phyloP scores from a whole-genome alignment of 2,888 invertebrate species.

The Pseudoips prasinana region DNA sequence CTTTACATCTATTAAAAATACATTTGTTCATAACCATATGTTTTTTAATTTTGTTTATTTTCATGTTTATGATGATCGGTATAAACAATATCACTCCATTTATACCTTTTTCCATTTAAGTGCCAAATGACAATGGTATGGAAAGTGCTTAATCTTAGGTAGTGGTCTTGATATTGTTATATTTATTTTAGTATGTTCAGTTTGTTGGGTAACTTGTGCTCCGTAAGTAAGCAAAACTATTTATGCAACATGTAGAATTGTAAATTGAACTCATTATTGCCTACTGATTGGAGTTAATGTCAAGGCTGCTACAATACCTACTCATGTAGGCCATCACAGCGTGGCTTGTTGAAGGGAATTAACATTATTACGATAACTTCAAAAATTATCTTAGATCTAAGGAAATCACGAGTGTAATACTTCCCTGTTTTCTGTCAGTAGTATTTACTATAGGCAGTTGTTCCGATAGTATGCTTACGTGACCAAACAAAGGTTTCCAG shows the following conservation, averaged over 20 bases:
- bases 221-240: not conserved
- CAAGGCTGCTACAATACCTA: not conserved
- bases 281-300: too few species aligned
- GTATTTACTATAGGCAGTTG: slow-evolving; percentile 1
- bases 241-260: too few species aligned
- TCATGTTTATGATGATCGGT: not conserved
- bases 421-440: not conserved
- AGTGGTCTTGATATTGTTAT: too few species aligned
- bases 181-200: too few species aligned
- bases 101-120: too few species aligned
- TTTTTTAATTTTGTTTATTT: not conserved
- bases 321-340: not conserved
- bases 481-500: slow-evolving; percentile 36
- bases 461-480: slow-evolving; percentile 23
- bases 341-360: too few species aligned
- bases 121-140: too few species aligned
- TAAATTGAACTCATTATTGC: too few species aligned
- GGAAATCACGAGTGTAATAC: not conserved
- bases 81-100: not conserved
- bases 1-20: not conserved
- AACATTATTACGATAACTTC: not conserved
- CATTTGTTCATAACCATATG: not conserved
- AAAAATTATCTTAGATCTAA: slow-evolving; percentile 5
- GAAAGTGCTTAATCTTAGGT: too few species aligned
- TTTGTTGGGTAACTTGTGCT: not conserved